Evolutionary conservation across 2,797 vertebrate species (phyloP), one percentile per base, ranked within the genome.

Genomic region (Rhabdophis nuchalis): DNA sequence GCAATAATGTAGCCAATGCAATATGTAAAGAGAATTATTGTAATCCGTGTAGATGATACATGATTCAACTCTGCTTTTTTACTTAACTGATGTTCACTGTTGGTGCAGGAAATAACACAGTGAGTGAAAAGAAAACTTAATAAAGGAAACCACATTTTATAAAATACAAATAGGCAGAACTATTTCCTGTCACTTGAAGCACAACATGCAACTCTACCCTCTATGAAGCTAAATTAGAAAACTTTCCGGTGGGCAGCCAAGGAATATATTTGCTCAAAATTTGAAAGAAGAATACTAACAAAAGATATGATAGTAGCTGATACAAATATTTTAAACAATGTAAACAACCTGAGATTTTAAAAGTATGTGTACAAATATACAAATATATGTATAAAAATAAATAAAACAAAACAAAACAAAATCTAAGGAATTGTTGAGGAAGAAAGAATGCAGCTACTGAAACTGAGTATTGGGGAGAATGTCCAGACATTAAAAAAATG

Each of bases 31-130:
- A 82, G 72, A 82, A 46, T 82, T 82, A 82, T 46, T 46, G 36
- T 12, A 82, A 82, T 46, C 72, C 72, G 46, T 25, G 10, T 46
- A 82, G 20, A 46, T 82, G 36, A 46, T 82, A 46, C 36, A 46
- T 46, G 36, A 82, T 46, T 82, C 72, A 82, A 25, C 9, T 82
- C 20, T 46, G 23, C 23, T 52, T 60, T 77, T 54, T 82, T 85
- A 27, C 54, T 85, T 53, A 41, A 32, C 60, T 87, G 27, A 8
- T 86, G 90, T n/a, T n/a, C 32, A 10, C 53, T 16, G 36, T 57
- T 36, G 46, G 27, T 89, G 52, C 88, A 89, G 91, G 58, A 86
- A 92, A 92, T 89, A 68, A n/a, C 60, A 87, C 18, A 64, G 56
- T 52, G 23, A 54, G 32, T 92, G 53, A 87, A 90, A 89, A 88